Evolutionary conservation across 2,888 invertebrate species (phyloP).

Genomic region (Athetis lepigone): DNA sequence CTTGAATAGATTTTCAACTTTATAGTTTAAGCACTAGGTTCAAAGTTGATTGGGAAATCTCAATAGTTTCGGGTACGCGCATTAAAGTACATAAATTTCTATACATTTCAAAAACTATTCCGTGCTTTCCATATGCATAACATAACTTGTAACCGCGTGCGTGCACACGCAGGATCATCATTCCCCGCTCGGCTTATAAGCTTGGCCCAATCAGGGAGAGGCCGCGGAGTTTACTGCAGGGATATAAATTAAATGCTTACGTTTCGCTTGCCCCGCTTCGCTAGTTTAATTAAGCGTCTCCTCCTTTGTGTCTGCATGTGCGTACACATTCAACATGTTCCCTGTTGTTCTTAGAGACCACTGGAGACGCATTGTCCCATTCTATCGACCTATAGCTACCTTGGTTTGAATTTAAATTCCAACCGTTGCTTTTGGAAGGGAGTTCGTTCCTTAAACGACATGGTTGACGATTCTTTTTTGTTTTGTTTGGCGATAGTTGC

Average conservation of each 20-base stretch:
- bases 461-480: conserved; percentile 42
- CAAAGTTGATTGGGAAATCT: too few relatives aligned
- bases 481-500: conserved; percentile 29
- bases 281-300: conserved; percentile 90
- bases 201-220: conserved; percentile 75
- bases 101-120: background rate
- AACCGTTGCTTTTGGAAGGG: conserved; percentile 57
- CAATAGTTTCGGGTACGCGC: too few relatives aligned
- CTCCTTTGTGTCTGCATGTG: conserved; percentile 87
- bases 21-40: too few relatives aligned
- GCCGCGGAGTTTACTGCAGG: conserved; percentile 89
- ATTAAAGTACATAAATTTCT: background rate
- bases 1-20: too few relatives aligned
- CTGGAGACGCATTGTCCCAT: conserved; percentile 70
- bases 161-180: conserved; percentile 11
- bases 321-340: conserved; percentile 86
- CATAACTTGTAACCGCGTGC: conserved; percentile 2
- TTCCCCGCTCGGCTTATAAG: conserved; percentile 71
- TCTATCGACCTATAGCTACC: conserved; percentile 55
- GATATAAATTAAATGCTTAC: conserved; percentile 91
- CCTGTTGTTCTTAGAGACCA: conserved; percentile 78
- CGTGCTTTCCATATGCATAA: background rate
- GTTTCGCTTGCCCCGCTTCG: conserved; percentile 87
- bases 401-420: conserved; percentile 63
- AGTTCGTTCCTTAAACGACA: conserved; percentile 57